These are phyloP conservation scores for Flexamia atlantica DNA, from an alignment of 2,888 invertebrate species.

Conservation along the genomic window DNA sequence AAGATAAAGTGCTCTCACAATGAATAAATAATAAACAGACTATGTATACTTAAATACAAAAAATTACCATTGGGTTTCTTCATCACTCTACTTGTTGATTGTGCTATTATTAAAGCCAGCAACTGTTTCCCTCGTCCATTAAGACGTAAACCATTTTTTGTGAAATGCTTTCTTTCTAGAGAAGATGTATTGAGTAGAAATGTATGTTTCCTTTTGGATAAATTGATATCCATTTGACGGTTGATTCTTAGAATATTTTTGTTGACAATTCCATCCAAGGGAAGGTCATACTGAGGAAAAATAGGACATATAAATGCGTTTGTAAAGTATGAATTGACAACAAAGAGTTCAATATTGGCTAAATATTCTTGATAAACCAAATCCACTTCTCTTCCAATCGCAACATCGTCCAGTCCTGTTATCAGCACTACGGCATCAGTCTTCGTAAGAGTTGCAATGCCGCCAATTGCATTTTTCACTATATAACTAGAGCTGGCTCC, in stretches of 20 bases:
- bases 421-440: constrained; percentile 32
- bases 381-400: neutral
- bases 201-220: constrained; percentile 29
- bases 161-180: constrained; percentile 30
- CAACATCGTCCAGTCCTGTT: constrained; percentile 44
- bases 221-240: neutral
- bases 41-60: neutral
- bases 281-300: constrained; percentile 43
- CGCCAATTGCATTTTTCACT: constrained; percentile 32
- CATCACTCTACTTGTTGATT: neutral
- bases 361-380: constrained; percentile 3
- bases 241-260: constrained; percentile 33
- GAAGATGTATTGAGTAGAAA: neutral
- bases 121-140: constrained; percentile 22
- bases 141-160: constrained; percentile 34
- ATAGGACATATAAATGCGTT: constrained; percentile 38
- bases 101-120: constrained; percentile 6
- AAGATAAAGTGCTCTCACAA: too few relatives aligned
- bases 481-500: constrained; percentile 43
- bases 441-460: constrained; percentile 3
- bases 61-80: constrained; percentile 18
- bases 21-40: too few relatives aligned
- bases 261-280: constrained; percentile 22
- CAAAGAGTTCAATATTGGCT: constrained; percentile 25
- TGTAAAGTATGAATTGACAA: neutral